Evolutionary conservation across 2,113 vertebrate species (phyloP), one percentile per base, ranked within the genome.

Genomic region (Riparia riparia): DNA sequence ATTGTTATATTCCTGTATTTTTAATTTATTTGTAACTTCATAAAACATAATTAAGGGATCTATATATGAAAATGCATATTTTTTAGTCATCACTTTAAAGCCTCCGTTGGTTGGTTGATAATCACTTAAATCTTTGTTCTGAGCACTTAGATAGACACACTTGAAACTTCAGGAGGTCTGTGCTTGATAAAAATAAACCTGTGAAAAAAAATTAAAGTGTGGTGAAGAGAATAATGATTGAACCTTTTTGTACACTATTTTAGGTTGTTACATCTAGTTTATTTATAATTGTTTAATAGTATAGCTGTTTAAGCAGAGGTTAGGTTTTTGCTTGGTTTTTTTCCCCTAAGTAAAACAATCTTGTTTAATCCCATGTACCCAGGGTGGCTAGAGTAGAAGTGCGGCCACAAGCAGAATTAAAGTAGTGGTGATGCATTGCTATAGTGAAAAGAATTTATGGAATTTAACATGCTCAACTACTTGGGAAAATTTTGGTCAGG

Each of bases 401-500:
- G 42, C 85, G 89, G 86, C 69, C 82, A 94, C 58, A 96, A 95
- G 45, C 41, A 61, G 73, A 97, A 87, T 80, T 83, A 96, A 93
- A 94, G 93, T 81, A 84, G 37, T 81, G 49, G 58, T 90, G 93
- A 84, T 34, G 70, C 54, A 77, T 45, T 39, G 4, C n/a, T 90
- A 34, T 82, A 94, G 53, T 44, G 42, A 80, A 83, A 96, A 97
- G 78, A 92, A 92, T 83, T 92, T 65, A 88, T 1, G 28, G 79
- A 91, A 80, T 82, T 93, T 96, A 93, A 96, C 53, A 80, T 86
- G 77, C 81, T 90, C 83, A 95, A 20, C 73, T 96, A 93, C 44
- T 95, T 94, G 95, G 96, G 83, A 96, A 96, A 95, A 96, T 95
- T 97, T 97, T 96, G 92, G 49, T 65, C 90, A 82, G 88, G 94